Evolutionary conservation across 2,113 vertebrate genomes (phyloP).

Genomic region (Ceyx melanurus): DNA sequence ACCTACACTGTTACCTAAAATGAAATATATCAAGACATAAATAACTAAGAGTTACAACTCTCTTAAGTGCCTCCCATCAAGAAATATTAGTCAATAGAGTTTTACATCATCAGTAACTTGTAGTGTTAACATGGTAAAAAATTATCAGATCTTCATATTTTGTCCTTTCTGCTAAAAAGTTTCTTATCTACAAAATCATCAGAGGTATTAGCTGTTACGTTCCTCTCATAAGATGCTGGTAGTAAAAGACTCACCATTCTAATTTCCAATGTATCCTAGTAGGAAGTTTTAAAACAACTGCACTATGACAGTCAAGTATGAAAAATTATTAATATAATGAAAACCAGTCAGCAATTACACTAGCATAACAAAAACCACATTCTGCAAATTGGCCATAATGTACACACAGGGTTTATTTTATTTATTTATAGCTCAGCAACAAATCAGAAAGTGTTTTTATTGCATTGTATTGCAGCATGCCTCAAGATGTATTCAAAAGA

Average conservation of each 20-base stretch:
- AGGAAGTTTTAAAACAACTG: neutral
- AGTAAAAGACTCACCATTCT: neutral
- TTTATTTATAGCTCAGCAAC: neutral
- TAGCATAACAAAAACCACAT: neutral
- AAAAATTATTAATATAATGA: neutral
- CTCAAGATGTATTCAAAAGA: neutral
- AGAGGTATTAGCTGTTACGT: neutral
- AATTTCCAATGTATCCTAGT: neutral
- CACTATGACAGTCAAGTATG: neutral
- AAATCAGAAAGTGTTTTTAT: neutral
- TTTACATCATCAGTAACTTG: neutral
- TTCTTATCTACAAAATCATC: neutral
- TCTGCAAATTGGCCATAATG: neutral
- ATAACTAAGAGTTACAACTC: neutral
- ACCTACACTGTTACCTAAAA: conserved; percentile 58
- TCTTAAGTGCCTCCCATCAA: neutral
- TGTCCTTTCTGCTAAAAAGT: neutral
- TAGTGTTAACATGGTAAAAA: neutral
- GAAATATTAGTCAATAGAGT: neutral
- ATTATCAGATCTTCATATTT: neutral
- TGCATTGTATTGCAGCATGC: neutral
- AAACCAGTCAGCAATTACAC: neutral
- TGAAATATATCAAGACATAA: conserved; percentile 8
- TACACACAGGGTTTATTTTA: neutral
- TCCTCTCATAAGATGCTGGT: neutral